Base-by-base conservation (phyloP, 2,888 invertebrate genomes). In the Macrosoma leucophasiata region DNA sequence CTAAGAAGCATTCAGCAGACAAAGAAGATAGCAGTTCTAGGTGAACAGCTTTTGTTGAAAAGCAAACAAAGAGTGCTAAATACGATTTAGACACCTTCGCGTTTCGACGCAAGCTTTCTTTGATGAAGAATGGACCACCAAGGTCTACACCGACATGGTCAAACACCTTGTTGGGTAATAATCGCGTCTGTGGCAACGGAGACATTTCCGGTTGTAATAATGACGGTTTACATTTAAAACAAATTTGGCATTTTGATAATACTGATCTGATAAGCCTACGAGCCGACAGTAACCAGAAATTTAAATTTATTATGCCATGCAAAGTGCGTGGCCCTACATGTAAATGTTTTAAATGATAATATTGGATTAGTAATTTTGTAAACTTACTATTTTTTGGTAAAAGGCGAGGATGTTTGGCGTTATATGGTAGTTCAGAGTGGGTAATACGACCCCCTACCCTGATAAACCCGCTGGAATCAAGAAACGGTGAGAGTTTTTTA, bases 381-480 rank as follows among this genome's bases (percentile, higher is more conserved):
- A 32, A 8, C 11, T 23, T 17, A 35, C 31, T 27, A 9, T 36
- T 28, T 21, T 37, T 40, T 6, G 41, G 41, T 9, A 41, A 13
- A 5, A 40, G 21, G 4, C 25, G 1, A 5, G 40, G 36, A 28
- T 41, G 41, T 18, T 29, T 41, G 0, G 22, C 18, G 10, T 27
- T 14, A 20, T 32, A 41, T 2, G 28, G 26, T 13, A 37, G n/a
- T 3, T 34, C 33, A 1, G 34, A 18, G 8, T 34, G 34, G 3
- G 32, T 11, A 11, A 38, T n/a, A 10, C 38, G 21, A 38, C 37
- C 35, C 29, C 41, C 41, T 23, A 41, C 37, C 32, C 41, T 41
- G 26, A 41, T 35, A 11, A 41, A 38, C 4, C 20, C 19, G 2
- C 29, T 3, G 1, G 21, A 4, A 21, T 38, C 37, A 7, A 38